Evolutionary conservation across 2,113 vertebrate genomes (phyloP), one percentile per base, ranked within the genome.

Genomic region (Oophaga pumilio): DNA sequence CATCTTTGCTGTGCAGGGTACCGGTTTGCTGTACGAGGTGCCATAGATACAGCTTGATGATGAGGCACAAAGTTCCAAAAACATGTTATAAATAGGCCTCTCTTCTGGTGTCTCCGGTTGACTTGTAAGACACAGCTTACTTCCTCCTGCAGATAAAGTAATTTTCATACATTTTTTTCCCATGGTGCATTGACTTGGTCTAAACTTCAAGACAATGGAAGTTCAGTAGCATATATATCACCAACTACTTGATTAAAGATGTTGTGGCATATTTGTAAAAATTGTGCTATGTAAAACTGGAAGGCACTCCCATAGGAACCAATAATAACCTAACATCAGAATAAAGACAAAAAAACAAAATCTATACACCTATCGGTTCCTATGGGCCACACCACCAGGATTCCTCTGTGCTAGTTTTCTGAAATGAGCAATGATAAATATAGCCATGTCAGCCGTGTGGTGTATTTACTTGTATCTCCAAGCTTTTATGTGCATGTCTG

Each of bases 401-500:
- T 68, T 68, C 11, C n/a, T 68, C n/a, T 68, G 64, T 24, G 26
- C 74, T 53, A 22, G 49, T 76, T 76, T 76, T 76, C 20, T 22
- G 22, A 76, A 50, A 22, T 53, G 20, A n/a, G n/a, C 43, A 1
- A 8, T 52, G 66, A 82, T 50, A 8, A 50, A 15, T n/a, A 17
- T 68, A 52, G 5, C 52, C 15, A 62, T 50, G 62, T 64, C 33
- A 52, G 26, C 0, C 18, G 15, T 11, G 1, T 26, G n/a, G 2
- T 26, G 15, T 56, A 8, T 52, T 76, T 52, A 4, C 17, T 74
- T 77, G 20, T 24, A 26, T 77, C 17, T 22, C 14, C 17, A 50
- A 74, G 76, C 49, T 77, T 82, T 77, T 82, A 69, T 69, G 56
- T 69, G 60, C 60, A 53, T 52, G 43, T 69, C 10, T 53, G 20